Evolutionary conservation across 2,797 vertebrate genomes (phyloP), one percentile per base, ranked within the genome.

Genomic region (Rhynchonycteris naso): DNA sequence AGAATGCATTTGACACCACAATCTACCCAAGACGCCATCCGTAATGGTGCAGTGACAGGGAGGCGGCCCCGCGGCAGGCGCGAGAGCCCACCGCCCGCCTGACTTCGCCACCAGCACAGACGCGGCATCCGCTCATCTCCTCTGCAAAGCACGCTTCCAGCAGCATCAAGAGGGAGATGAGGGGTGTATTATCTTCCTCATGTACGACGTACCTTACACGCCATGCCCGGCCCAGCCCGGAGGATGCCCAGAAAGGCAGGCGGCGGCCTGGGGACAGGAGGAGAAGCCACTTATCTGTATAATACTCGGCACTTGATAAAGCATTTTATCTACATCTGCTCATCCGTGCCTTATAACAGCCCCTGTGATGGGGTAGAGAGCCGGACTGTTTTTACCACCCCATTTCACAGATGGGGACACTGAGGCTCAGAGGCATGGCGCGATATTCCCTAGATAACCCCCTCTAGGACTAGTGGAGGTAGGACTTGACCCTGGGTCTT

Each of bases 101-200:
- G 90, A 58, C 72, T 56, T 69, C 94, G 18, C 56, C 82, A 61
- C 54, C 71, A 52, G 68, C 69, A 18, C 1, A 7, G 3, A 0
- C 0, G 7, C 54, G 0, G 0, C 35, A 26, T 66, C 85, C 2
- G 0, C 3, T 63, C 0, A 2, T 91, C 69, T 58, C 19, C 68
- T 87, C 80, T 33, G 0, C 30, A 83, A 96, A 94, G 90, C 58
- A 18, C 91, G 94, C 96, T 95, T 93, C 94, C 72, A 61, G 86
- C 68, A 28, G 43, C 59, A 82, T 90, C 89, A 87, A 95, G 86
- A 58, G 50, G 90, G 63, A 92, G 78, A 63, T 52, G 80, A 94
- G 24, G 92, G 93, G 91, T 90, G 59, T 63, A 74, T 93, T 81
- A 69, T 50, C 69, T 91, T 68, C 82, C 79, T 79, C 75, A 80